A percentile compares a stretch with the other conserved stretches of the same genome.
Conservation (phyloP, 2,113 vertebrate genomes). For the Sinocyclocheilus anophthalmus region DNA sequence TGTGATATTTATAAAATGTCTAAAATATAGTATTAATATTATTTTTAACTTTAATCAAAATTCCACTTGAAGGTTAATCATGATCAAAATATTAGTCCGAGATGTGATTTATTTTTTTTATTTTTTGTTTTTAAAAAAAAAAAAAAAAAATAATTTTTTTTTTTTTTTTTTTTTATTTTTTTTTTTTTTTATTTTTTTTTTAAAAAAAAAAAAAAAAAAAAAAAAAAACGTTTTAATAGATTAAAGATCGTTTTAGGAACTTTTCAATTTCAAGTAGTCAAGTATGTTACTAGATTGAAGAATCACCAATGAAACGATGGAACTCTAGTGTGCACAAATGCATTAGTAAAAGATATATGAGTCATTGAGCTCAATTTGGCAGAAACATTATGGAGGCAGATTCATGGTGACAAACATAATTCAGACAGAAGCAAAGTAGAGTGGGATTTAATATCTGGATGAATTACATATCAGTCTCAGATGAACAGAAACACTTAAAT, state of each 20-base stretch:
- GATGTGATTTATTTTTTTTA: no score
- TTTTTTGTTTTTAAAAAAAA: no score
- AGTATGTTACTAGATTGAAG: neutral
- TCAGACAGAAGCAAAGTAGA: neutral
- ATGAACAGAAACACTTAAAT: neutral
- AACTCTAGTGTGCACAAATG: neutral
- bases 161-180: no score
- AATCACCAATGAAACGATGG: neutral
- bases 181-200: no score
- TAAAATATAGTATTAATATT: no score
- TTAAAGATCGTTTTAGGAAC: no score
- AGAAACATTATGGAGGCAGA: slow-evolving; percentile 6
- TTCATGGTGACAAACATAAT: neutral
- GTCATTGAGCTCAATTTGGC: neutral
- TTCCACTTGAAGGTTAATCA: neutral
- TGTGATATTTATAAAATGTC: no score
- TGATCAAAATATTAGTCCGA: neutral
- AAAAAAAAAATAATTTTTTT: no score
- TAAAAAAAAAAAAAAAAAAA: no score
- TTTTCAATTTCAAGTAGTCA: neutral
- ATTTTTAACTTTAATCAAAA: neutral
- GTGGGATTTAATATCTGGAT: neutral
- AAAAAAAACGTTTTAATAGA: neutral
- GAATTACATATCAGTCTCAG: slow-evolving; percentile 8
- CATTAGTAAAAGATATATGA: neutral